phyloP scores from a whole-genome alignment of 1,140 invertebrate genomes.

The Tetramorium simillimum region DNA sequence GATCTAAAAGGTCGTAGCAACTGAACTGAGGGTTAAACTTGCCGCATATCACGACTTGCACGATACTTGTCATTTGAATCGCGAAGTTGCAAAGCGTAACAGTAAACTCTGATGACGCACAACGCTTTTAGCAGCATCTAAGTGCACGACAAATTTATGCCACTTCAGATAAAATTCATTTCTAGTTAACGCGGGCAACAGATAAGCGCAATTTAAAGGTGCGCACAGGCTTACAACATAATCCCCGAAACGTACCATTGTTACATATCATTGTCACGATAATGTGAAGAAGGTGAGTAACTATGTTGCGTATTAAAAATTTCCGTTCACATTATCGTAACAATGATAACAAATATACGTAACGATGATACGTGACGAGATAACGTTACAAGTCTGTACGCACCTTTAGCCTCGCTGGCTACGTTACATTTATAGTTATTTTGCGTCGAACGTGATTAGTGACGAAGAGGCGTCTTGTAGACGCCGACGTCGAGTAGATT shows the following conservation, averaged over 20 bases:
- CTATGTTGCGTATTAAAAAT: too few species aligned
- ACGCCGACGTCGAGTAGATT: constrained; percentile 15
- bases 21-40: neutral
- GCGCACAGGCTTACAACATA: too few species aligned
- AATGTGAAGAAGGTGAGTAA: too few species aligned
- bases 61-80: neutral
- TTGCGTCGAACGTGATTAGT: constrained; percentile 24
- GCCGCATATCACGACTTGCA: neutral
- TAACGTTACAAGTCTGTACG: too few species aligned
- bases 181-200: constrained; percentile 2
- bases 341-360: too few species aligned
- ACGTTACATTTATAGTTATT: constrained; percentile 23
- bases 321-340: too few species aligned
- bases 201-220: neutral
- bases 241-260: too few species aligned
- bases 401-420: neutral
- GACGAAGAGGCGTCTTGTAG: constrained; percentile 25
- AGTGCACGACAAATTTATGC: neutral
- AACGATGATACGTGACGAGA: too few species aligned
- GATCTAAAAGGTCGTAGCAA: neutral
- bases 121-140: neutral
- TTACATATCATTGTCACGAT: too few species aligned
- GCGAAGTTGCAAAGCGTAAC: neutral
- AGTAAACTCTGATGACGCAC: constrained; percentile 7
- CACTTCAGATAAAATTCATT: constrained; percentile 20